These are phyloP conservation scores for Lepidocolaptes lacrymiger DNA, from an alignment of 2,797 vertebrate genomes.

Conservation along the genomic window DNA sequence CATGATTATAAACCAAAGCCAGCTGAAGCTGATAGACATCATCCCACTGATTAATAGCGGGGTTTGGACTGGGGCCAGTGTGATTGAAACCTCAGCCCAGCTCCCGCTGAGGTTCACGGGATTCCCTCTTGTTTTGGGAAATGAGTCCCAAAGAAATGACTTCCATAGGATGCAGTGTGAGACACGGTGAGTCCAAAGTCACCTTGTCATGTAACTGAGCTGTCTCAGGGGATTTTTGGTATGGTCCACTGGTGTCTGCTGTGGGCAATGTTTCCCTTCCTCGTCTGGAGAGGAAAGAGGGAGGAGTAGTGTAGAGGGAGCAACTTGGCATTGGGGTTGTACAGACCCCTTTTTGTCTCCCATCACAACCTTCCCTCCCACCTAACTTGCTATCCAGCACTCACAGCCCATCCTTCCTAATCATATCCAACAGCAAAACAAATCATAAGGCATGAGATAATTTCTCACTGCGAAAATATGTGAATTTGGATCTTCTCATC, in stretches of 20 bases:
- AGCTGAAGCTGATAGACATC: slow-evolving; percentile 43
- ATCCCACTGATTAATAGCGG: background rate
- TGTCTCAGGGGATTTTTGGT: background rate
- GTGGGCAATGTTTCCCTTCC: background rate
- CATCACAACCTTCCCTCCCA: background rate
- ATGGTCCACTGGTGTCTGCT: background rate
- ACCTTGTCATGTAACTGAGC: background rate
- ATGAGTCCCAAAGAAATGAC: background rate
- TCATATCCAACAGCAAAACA: slow-evolving; percentile 56
- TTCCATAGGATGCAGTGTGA: background rate
- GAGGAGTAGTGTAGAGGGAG: background rate
- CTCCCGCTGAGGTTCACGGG: background rate
- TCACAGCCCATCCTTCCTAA: slow-evolving; percentile 44
- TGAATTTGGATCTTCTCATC: slow-evolving; percentile 65
- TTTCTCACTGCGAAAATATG: slow-evolving; percentile 63
- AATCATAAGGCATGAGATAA: slow-evolving; percentile 45
- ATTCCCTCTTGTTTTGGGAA: slow-evolving; percentile 26
- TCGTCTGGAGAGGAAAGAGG: background rate
- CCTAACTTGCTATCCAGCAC: background rate
- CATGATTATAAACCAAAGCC: slow-evolving; percentile 23
- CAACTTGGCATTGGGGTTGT: background rate
- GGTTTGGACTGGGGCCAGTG: background rate
- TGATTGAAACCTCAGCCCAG: background rate
- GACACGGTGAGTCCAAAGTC: background rate
- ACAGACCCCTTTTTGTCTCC: slow-evolving; percentile 4